These are phyloP conservation scores for Tipula confusa DNA, from an alignment of 2,888 invertebrate genomes.

Conservation along the genomic window DNA sequence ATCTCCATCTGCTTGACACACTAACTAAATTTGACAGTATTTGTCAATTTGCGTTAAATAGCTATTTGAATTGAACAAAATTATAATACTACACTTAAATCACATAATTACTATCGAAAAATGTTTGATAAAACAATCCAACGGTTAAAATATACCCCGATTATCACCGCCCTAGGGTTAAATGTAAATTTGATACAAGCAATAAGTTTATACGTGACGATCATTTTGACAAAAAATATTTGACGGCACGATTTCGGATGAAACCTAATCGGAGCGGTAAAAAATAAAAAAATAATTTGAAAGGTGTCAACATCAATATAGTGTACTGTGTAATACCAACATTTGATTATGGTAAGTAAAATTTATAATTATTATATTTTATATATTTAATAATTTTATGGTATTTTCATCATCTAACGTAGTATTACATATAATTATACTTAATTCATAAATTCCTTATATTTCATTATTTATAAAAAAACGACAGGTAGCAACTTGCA, in stretches of 20 bases:
- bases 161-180: not conserved
- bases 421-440: too few relatives aligned
- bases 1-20: not conserved
- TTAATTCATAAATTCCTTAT: too few relatives aligned
- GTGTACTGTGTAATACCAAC: not conserved
- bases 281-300: not conserved
- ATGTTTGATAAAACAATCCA: not conserved
- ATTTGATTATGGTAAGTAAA: not conserved
- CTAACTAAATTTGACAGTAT: not conserved
- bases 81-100: not conserved
- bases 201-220: not conserved
- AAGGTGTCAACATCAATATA: not conserved
- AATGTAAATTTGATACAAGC: not conserved
- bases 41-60: not conserved
- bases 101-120: not conserved
- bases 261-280: not conserved
- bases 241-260: not conserved
- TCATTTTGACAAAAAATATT: constrained; percentile 1
- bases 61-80: not conserved
- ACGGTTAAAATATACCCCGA: not conserved
- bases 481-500: too few relatives aligned
- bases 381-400: too few relatives aligned
- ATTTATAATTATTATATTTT: too few relatives aligned
- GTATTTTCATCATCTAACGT: too few relatives aligned
- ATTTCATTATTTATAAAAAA: too few relatives aligned